Evolutionary conservation across 2,113 vertebrate genomes (phyloP), one percentile per base, ranked within the genome.

Genomic region (Malurus elegans): DNA sequence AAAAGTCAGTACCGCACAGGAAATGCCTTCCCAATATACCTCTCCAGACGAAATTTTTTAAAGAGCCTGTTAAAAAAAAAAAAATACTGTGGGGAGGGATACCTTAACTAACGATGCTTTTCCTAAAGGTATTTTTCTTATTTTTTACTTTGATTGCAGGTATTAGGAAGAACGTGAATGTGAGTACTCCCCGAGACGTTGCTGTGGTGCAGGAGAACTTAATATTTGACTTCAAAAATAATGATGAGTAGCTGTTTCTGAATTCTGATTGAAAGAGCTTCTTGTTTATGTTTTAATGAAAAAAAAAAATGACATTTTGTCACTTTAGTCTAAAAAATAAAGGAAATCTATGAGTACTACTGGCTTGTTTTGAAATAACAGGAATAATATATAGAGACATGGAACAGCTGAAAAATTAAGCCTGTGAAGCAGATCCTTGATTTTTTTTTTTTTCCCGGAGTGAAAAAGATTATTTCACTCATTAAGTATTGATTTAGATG

Each of bases 161-260:
- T 50, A 6, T 19, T 11, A 26, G 28, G 50, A 76, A 65, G 66
- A 65, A 65, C 0, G 4, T 12, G 40, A 47, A 47, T 18, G 26
- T 1, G 2, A 61, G 47, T 0, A 0, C 16, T 31, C n/a, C 15
- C 21, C 0, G 4, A 23, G 14, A 38, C 6, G 0, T 38, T 19
- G 2, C 25, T 0, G 0, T 11, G 7, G 14, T 40, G 36, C 14
- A 26, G 28, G 14, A 61, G n/a, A 53, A 73, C 11, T 47, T n/a
- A 21, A 18, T 42, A 3, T 58, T 64, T 24, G 28, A 9, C 24
- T 54, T 57, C 1, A 28, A 80, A 78, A 57, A 44, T 32, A 65
- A 64, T 31, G 21, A 80, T 26, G 25, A 60, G 19, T 20, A 45
- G 42, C 31, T 87, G 14, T 48, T 83, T 26, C 36, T 42, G 44